A percentile compares a stretch with the other conserved stretches of the same genome.
Evolutionary conservation across 2,888 invertebrate species (phyloP).

Genomic region (Diarsia brunnea): DNA sequence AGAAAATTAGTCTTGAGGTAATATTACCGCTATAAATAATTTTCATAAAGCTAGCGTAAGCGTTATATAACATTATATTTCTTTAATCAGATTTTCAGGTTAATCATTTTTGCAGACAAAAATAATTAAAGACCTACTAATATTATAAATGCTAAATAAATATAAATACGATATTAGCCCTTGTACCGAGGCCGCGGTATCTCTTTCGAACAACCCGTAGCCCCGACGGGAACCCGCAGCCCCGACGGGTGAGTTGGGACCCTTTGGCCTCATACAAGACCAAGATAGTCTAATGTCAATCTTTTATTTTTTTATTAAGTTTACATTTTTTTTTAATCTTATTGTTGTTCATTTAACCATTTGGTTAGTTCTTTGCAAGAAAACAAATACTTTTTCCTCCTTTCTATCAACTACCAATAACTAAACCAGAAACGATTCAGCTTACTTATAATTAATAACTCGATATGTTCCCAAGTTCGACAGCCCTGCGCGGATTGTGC

Average conservation of each 20-base stretch:
- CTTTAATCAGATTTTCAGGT: not conserved
- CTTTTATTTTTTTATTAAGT: no score
- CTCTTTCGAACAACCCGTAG: no score
- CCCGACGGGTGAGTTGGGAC: no score
- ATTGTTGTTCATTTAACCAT: no score
- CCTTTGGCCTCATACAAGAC: no score
- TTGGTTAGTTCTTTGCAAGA: no score
- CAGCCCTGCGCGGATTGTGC: slow-evolving; percentile 56
- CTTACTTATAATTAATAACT: slow-evolving; percentile 55
- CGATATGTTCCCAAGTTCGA: slow-evolving; percentile 62
- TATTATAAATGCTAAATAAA: not conserved
- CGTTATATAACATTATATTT: not conserved
- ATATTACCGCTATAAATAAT: not conserved
- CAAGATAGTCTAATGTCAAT: no score
- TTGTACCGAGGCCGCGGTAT: no score
- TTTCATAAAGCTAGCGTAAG: not conserved
- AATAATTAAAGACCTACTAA: not conserved
- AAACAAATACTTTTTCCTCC: no score
- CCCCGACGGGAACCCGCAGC: no score
- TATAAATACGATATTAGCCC: not conserved
- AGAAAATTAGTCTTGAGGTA: not conserved
- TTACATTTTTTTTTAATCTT: no score
- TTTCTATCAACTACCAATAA: not conserved
- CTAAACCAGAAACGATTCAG: slow-evolving; percentile 14
- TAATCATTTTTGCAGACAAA: not conserved